phyloP scores from a whole-genome alignment of 1,140 invertebrate genomes.

The Neodiprion virginianus region DNA sequence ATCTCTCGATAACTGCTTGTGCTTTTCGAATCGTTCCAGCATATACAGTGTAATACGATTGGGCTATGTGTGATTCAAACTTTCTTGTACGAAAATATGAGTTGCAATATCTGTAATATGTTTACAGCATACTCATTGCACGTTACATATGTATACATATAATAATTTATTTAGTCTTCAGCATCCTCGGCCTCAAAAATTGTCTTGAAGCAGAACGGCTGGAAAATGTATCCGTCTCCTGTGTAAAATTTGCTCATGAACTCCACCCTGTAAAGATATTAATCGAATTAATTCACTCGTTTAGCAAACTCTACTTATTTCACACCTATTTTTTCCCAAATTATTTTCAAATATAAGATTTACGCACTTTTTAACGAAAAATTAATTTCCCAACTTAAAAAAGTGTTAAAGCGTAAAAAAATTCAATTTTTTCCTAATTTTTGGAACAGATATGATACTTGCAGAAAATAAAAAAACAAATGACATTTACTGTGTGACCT shows the following conservation, averaged over 20 bases:
- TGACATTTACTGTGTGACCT: too few relatives aligned
- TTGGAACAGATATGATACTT: too few relatives aligned
- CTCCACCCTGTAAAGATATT: constrained; percentile 81
- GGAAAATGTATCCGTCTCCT: constrained; percentile 87
- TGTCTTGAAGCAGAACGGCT: constrained; percentile 92
- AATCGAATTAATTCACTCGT: constrained; percentile 25
- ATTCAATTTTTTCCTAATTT: too few relatives aligned
- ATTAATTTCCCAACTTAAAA: too few relatives aligned
- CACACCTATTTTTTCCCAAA: not conserved
- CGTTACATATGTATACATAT: not conserved
- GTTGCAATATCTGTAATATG: not conserved
- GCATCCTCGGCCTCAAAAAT: constrained; percentile 74
- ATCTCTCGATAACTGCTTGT: too few relatives aligned
- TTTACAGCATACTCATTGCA: not conserved
- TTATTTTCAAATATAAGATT: not conserved
- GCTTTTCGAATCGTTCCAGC: too few relatives aligned
- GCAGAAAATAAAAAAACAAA: too few relatives aligned
- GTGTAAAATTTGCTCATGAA: constrained; percentile 98
- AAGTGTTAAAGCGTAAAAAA: too few relatives aligned
- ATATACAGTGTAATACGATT: not conserved
- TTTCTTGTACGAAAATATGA: constrained; percentile 1
- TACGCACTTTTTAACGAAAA: too few relatives aligned
- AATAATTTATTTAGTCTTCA: constrained; percentile 29
- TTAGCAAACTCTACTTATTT: not conserved
- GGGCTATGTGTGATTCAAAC: not conserved